phyloP scores from a whole-genome alignment of 2,888 invertebrate genomes.

The Dilophus febrilis region DNA sequence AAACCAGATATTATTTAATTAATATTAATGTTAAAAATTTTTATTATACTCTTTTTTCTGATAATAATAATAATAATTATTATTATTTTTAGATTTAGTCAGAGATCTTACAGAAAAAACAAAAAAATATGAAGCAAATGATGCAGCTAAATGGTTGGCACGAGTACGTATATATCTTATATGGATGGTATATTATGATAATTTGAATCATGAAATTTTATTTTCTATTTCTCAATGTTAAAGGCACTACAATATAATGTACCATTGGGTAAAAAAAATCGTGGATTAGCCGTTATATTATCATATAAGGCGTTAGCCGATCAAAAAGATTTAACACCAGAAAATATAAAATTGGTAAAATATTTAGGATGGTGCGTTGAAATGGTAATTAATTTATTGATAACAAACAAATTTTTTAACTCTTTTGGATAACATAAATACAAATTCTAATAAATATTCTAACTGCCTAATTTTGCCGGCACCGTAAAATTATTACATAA shows the following conservation, averaged over 20 bases:
- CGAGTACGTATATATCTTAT: constrained; percentile 42
- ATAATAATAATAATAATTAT: too few relatives aligned
- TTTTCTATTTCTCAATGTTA: constrained; percentile 9
- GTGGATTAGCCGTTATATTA: constrained; percentile 55
- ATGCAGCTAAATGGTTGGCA: constrained; percentile 64
- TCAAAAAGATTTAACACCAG: constrained; percentile 49
- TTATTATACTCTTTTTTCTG: constrained; percentile 1
- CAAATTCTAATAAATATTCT: too few relatives aligned
- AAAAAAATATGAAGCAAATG: constrained; percentile 57
- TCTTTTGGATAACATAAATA: too few relatives aligned
- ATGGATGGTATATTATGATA: background rate
- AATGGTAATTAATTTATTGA: too few relatives aligned
- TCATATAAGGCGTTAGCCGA: constrained; percentile 58
- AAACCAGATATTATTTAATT: too few relatives aligned
- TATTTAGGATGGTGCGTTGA: constrained; percentile 91
- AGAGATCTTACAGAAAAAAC: constrained; percentile 64
- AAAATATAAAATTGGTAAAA: constrained; percentile 60
- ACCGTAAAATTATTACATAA: too few relatives aligned
- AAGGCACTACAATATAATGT: constrained; percentile 83
- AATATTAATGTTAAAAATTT: background rate
- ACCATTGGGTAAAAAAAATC: constrained; percentile 73
- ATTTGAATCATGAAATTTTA: constrained; percentile 1
- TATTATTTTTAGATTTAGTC: constrained; percentile 42
- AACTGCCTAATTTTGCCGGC: too few relatives aligned
- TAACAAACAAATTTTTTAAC: too few relatives aligned